Conservation (phyloP, 2,797 vertebrate species). For the Crenichthys baileyi region DNA sequence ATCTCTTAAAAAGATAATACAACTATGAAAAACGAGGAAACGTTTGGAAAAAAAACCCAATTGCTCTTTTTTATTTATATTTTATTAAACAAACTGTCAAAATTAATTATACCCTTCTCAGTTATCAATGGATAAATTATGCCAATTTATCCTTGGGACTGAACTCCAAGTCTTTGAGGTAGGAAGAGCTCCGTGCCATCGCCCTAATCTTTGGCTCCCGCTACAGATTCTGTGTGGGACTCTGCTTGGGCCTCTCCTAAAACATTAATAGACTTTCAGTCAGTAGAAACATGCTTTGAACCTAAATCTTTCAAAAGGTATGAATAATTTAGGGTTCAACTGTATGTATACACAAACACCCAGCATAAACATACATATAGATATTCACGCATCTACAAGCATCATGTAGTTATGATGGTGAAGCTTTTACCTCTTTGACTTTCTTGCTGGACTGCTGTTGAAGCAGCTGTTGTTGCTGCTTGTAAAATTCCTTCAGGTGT, state of each 20-base stretch:
- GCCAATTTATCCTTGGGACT: not conserved
- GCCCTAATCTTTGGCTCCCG: not conserved
- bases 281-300: no score
- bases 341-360: not conserved
- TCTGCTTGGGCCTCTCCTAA: no score
- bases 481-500: constrained; percentile 97
- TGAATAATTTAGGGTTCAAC: no score
- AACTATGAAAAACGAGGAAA: not conserved
- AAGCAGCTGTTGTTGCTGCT: constrained; percentile 94
- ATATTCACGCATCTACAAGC: not conserved
- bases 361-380: not conserved
- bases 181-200: not conserved
- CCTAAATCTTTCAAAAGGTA: no score
- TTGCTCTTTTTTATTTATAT: not conserved
- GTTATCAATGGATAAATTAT: not conserved
- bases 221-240: not conserved
- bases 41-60: not conserved
- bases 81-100: not conserved
- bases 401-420: not conserved
- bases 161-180: not conserved
- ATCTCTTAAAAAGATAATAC: not conserved
- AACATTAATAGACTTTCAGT: no score
- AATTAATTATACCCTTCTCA: not conserved
- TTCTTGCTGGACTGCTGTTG: constrained; percentile 87
- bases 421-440: constrained; percentile 85